Conservation (phyloP, 2,888 invertebrate genomes). For the Imbricaverruca yamaguchii region DNA sequence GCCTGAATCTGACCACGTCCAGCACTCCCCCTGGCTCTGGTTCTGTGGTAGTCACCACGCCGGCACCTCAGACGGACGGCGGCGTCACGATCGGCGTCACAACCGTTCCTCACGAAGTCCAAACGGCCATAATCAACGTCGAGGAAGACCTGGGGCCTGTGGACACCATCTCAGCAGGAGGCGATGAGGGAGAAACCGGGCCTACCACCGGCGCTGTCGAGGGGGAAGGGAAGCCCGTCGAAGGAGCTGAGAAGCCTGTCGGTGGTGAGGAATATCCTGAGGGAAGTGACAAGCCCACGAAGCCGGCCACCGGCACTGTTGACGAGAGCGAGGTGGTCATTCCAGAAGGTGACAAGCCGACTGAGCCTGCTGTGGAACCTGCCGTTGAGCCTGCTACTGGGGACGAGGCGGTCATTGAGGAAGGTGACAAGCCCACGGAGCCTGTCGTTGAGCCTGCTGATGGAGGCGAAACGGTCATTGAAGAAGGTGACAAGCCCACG, state of each 20-base stretch:
- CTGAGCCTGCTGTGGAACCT: too few relatives aligned
- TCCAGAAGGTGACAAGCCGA: slow-evolving; percentile 18
- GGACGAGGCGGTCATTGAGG: background rate
- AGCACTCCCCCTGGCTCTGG: background rate
- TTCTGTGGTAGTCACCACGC: background rate
- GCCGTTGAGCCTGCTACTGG: background rate
- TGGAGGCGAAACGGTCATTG: background rate
- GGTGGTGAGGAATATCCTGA: background rate
- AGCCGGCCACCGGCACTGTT: too few relatives aligned
- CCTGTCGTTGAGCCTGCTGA: background rate
- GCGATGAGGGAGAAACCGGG: too few relatives aligned
- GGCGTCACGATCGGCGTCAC: background rate
- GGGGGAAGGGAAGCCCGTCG: background rate
- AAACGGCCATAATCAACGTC: background rate
- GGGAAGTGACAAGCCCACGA: background rate
- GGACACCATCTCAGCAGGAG: too few relatives aligned
- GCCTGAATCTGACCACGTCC: background rate
- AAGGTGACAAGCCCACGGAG: background rate
- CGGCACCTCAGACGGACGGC: background rate
- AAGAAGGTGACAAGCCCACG: background rate
- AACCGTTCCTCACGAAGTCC: background rate
- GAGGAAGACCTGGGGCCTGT: too few relatives aligned
- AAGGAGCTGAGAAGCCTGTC: background rate
- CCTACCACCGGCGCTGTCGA: background rate
- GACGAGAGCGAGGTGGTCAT: too few relatives aligned